phyloP scores from a whole-genome alignment of 2,113 vertebrate genomes.

The Diadophis punctatus region DNA sequence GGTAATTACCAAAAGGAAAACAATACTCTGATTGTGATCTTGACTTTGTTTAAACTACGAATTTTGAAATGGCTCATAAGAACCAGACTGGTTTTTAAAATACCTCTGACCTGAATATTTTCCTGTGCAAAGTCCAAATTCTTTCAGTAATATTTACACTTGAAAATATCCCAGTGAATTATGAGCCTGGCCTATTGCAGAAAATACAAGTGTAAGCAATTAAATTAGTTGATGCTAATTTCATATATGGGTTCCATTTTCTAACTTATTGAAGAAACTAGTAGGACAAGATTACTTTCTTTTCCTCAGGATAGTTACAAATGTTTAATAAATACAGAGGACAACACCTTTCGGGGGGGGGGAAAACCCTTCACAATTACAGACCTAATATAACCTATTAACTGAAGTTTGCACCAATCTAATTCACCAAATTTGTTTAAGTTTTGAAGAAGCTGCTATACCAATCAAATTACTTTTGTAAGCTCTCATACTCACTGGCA shows the following conservation, averaged over 20 bases:
- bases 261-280: background rate
- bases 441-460: background rate
- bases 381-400: background rate
- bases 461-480: background rate
- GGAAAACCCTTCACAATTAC: background rate
- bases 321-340: background rate
- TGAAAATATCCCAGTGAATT: background rate
- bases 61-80: background rate
- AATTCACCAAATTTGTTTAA: background rate
- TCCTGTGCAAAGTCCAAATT: background rate
- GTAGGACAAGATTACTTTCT: background rate
- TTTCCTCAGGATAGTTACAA: background rate
- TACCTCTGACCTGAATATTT: background rate
- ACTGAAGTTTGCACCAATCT: background rate
- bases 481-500: background rate
- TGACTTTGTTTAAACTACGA: background rate
- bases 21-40: background rate
- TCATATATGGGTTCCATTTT: background rate
- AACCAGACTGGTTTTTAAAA: background rate
- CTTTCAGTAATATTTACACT: background rate
- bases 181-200: background rate
- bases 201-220: background rate
- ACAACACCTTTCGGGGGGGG: background rate
- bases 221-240: background rate
- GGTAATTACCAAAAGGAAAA: background rate